Percentiles rank a stretch among this genome's conserved stretches.
Conservation (phyloP, 2,797 vertebrate species). For the Tangara arthus region DNA sequence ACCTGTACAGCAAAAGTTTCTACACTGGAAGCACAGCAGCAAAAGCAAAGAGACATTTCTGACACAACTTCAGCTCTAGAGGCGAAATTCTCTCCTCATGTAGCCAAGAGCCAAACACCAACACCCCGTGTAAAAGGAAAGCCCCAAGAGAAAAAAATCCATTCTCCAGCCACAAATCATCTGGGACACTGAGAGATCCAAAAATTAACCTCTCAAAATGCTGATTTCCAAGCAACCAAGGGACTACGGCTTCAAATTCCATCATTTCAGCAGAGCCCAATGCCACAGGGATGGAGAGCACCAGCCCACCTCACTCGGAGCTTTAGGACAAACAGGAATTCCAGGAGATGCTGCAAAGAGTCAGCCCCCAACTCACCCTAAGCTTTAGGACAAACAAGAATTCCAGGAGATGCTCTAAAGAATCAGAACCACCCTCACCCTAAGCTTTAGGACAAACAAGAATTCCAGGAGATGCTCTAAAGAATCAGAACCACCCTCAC, state of each 20-base stretch:
- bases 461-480: background rate
- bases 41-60: background rate
- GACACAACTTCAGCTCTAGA: background rate
- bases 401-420: background rate
- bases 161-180: background rate
- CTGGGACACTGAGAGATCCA: background rate
- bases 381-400: background rate
- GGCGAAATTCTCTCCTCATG: background rate
- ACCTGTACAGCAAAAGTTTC: background rate
- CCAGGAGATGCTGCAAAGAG: background rate
- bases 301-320: background rate
- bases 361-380: accelerated
- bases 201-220: background rate
- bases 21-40: background rate
- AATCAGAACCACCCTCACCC: background rate
- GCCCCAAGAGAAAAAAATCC: background rate
- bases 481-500: background rate
- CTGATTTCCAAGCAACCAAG: background rate
- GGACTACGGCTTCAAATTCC: background rate
- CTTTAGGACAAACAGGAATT: accelerated
- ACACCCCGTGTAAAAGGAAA: accelerated
- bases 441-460: background rate
- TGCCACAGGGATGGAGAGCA: background rate
- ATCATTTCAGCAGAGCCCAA: background rate
- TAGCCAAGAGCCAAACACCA: background rate